These are phyloP conservation scores for Cartodere bifasciata DNA, from an alignment of 2,888 invertebrate genomes.

Conservation along the genomic window DNA sequence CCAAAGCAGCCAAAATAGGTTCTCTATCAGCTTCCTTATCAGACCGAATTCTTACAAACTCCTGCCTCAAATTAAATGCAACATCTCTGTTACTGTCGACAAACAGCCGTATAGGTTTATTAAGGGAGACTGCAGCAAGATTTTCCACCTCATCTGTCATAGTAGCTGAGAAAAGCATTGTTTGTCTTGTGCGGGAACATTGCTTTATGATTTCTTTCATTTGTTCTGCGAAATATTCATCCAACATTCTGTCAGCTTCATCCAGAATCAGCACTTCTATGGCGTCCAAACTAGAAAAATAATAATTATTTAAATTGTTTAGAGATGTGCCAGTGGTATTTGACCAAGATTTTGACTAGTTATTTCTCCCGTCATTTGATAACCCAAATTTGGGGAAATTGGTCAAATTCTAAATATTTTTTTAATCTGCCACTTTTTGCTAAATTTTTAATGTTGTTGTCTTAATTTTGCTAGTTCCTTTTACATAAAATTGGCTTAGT, in stretches of 20 bases:
- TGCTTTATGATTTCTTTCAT: constrained; percentile 96
- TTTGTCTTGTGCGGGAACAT: constrained; percentile 84
- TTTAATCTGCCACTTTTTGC: too few species aligned
- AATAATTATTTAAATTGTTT: too few species aligned
- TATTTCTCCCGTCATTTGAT: too few species aligned
- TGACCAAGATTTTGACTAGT: too few species aligned
- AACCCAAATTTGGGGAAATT: too few species aligned
- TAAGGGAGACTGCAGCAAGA: constrained; percentile 82
- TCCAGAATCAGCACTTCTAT: constrained; percentile 80
- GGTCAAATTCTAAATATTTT: too few species aligned
- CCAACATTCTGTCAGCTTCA: constrained; percentile 84
- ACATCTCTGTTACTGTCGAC: constrained; percentile 94
- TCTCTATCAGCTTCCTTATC: constrained; percentile 86
- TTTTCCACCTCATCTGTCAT: constrained; percentile 98
- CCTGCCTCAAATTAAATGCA: constrained; percentile 89
- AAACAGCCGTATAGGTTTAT: constrained; percentile 87
- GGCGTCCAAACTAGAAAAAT: constrained; percentile 66
- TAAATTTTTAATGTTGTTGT: too few species aligned
- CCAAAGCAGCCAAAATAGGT: constrained; percentile 69
- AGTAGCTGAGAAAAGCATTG: constrained; percentile 96
- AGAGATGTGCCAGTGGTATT: too few species aligned
- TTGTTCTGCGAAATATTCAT: constrained; percentile 97
- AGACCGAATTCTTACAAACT: constrained; percentile 86
- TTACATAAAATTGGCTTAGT: too few species aligned
- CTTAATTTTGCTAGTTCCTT: too few species aligned